Conservation (phyloP, 2,113 vertebrate genomes). For the Mixornis gularis region DNA sequence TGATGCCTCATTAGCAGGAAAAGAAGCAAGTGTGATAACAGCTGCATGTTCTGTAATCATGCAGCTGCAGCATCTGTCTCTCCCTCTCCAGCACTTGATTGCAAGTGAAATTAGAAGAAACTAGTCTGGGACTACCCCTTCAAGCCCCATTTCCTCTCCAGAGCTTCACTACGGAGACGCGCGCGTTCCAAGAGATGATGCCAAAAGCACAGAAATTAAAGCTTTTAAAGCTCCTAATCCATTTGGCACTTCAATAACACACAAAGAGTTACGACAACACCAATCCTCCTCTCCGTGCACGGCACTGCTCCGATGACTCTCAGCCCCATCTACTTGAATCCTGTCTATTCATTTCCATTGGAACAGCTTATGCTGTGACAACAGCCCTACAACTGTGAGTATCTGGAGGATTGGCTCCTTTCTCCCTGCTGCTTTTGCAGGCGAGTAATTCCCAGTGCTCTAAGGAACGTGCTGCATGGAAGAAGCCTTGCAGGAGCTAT, state of each 20-base stretch:
- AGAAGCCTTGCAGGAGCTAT: background rate
- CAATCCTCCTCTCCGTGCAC: background rate
- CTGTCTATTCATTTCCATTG: background rate
- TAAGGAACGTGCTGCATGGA: background rate
- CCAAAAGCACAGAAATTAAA: slow-evolving; percentile 14
- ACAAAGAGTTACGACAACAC: background rate
- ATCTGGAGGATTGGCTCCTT: background rate
- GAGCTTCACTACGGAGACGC: background rate
- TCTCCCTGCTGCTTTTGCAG: background rate
- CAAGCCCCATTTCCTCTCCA: slow-evolving; percentile 28
- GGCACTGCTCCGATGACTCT: fast-evolving
- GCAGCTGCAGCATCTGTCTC: slow-evolving; percentile 63
- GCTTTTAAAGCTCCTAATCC: slow-evolving; percentile 17
- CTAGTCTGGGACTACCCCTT: slow-evolving; percentile 25
- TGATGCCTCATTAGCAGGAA: slow-evolving; percentile 44
- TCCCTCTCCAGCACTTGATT: slow-evolving; percentile 9
- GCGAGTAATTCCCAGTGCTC: background rate
- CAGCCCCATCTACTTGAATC: background rate
- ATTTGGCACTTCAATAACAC: background rate
- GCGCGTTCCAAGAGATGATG: background rate
- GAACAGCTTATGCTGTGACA: background rate
- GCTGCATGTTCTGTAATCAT: slow-evolving; percentile 44
- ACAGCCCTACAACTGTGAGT: background rate
- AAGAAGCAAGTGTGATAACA: slow-evolving; percentile 49
- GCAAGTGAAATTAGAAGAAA: slow-evolving; percentile 41